Conservation (phyloP, 1,140 invertebrate genomes). For the Mercenaria mercenaria region DNA sequence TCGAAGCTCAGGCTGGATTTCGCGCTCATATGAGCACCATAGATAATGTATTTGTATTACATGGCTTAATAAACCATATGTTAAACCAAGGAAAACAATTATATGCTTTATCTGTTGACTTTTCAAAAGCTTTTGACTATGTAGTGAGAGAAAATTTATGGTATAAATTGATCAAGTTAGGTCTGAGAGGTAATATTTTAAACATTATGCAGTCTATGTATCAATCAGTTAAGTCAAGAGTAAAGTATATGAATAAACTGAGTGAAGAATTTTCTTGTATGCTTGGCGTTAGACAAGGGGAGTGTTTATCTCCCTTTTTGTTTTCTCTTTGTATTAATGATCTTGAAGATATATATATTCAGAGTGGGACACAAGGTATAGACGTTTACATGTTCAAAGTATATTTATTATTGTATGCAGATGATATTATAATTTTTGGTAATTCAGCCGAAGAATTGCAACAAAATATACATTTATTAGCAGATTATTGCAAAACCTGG, state of each 20-base stretch:
- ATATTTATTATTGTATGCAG: conserved; percentile 48
- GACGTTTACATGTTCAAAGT: conserved; percentile 17
- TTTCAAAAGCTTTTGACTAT: conserved; percentile 54
- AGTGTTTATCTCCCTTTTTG: conserved; percentile 51
- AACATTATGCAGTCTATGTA: conserved; percentile 51
- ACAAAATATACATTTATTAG: neutral
- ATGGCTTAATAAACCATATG: conserved; percentile 8
- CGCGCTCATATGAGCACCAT: conserved; percentile 21
- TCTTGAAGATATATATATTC: neutral
- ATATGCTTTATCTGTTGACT: conserved; percentile 40
- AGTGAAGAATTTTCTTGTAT: conserved; percentile 23
- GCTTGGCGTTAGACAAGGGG: conserved; percentile 36
- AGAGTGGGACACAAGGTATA: neutral
- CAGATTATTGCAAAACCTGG: conserved; percentile 25
- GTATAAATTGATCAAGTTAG: conserved; percentile 20
- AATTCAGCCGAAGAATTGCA: conserved; percentile 7
- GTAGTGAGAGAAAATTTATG: conserved; percentile 39
- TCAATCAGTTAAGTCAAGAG: conserved; percentile 28
- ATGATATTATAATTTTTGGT: conserved; percentile 51
- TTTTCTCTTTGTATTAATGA: conserved; percentile 57
- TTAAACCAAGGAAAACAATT: conserved; percentile 32
- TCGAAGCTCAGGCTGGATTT: conserved; percentile 43
- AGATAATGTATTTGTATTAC: conserved; percentile 42
- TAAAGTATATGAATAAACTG: conserved; percentile 10
- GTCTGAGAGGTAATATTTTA: conserved; percentile 22